phyloP scores from a whole-genome alignment of 2,888 invertebrate genomes.

The Serrognathus titanus region DNA sequence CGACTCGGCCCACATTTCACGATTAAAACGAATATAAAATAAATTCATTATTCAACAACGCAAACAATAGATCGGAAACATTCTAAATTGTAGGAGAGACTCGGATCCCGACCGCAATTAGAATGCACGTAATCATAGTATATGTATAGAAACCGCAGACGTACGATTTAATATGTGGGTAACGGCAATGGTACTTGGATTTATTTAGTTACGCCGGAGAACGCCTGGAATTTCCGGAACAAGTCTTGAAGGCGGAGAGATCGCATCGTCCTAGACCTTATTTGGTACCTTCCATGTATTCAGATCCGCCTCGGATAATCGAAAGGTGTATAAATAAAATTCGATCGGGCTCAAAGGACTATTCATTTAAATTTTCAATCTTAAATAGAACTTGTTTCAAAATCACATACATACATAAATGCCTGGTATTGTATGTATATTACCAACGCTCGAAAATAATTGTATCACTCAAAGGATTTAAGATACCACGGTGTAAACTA shows the following conservation, averaged over 20 bases:
- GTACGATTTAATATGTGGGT: not conserved
- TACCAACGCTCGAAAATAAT: too few relatives aligned
- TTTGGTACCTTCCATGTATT: not conserved
- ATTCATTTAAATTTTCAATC: too few relatives aligned
- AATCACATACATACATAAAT: too few relatives aligned
- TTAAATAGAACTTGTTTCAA: too few relatives aligned
- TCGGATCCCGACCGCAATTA: not conserved
- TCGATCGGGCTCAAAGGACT: too few relatives aligned
- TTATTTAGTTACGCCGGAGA: constrained; percentile 1
- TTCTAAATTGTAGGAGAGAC: constrained; percentile 4
- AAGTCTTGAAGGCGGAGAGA: not conserved
- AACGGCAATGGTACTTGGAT: not conserved
- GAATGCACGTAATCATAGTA: not conserved
- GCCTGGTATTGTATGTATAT: too few relatives aligned
- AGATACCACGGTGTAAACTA: too few relatives aligned
- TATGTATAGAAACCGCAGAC: constrained; percentile 1
- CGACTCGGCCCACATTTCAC: not conserved
- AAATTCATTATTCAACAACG: constrained; percentile 3
- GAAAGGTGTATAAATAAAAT: too few relatives aligned
- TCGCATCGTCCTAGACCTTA: constrained; percentile 2
- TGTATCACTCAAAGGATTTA: too few relatives aligned
- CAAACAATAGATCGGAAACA: constrained; percentile 3
- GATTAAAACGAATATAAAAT: constrained; percentile 3
- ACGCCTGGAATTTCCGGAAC: constrained; percentile 8
- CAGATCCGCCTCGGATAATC: not conserved